These are phyloP conservation scores for Campylomormyrus tamandua DNA, from an alignment of 2,113 vertebrate genomes.

Conservation along the genomic window DNA sequence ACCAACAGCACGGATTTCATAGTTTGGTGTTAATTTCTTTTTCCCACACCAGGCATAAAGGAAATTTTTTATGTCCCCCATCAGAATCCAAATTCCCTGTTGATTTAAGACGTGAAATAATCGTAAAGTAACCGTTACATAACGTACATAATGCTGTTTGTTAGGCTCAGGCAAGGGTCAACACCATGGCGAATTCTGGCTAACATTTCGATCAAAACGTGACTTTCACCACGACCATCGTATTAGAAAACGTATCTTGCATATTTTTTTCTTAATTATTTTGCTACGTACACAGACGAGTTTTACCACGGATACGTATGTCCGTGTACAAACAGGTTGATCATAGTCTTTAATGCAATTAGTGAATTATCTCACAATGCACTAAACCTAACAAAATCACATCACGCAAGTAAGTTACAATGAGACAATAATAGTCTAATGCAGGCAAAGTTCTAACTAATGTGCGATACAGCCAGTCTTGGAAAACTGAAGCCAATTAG, in stretches of 20 bases:
- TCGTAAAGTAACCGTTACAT: not conserved
- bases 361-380: not conserved
- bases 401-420: not conserved
- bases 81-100: conserved; percentile 35
- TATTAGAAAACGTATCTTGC: not conserved
- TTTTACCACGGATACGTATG: not conserved
- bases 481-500: not conserved
- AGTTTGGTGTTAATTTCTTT: conserved; percentile 77
- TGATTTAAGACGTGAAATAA: not conserved
- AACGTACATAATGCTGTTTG: not conserved
- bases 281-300: not conserved
- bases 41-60: conserved; percentile 92
- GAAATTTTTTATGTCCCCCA: conserved; percentile 92
- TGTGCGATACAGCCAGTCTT: not conserved
- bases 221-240: not conserved
- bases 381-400: not conserved
- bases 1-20: conserved; percentile 81
- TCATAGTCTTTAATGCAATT: not conserved
- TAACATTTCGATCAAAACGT: not conserved
- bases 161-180: not conserved
- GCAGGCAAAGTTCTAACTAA: not conserved
- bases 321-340: not conserved
- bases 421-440: not conserved
- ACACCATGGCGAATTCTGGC: not conserved
- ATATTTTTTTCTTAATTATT: not conserved